These are phyloP conservation scores for Andrena haemorrhoa DNA, from an alignment of 2,888 invertebrate species.

Conservation along the genomic window DNA sequence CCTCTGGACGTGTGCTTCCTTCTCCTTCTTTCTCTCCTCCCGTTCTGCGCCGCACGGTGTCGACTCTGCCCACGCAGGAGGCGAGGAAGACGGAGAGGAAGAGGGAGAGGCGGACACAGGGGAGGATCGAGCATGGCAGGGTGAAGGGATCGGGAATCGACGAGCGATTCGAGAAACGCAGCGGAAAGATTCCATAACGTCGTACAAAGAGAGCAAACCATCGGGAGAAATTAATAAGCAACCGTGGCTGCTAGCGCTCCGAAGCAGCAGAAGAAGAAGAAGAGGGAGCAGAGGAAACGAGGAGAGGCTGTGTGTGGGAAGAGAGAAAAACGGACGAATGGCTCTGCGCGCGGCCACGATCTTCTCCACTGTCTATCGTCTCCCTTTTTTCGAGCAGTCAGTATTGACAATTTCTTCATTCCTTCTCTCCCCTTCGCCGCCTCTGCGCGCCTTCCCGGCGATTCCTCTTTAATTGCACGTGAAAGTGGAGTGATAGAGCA, in stretches of 20 bases:
- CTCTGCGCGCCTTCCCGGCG: neutral
- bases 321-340: constrained; percentile 32
- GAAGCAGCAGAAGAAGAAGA: constrained; percentile 26
- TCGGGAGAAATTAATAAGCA: constrained; percentile 72
- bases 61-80: constrained; percentile 51
- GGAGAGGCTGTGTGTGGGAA: constrained; percentile 9
- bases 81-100: constrained; percentile 20
- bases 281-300: constrained; percentile 14
- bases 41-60: constrained; percentile 44
- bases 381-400: neutral
- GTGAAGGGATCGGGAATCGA: constrained; percentile 55
- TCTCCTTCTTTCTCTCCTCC: constrained; percentile 29
- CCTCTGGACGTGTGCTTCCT: constrained; percentile 43
- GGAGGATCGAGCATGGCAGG: constrained; percentile 59
- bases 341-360: constrained; percentile 9
- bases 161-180: constrained; percentile 74
- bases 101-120: constrained; percentile 30
- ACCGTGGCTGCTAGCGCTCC: constrained; percentile 46
- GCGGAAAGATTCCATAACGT: constrained; percentile 70
- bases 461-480: neutral
- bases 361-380: neutral
- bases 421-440: constrained; percentile 18
- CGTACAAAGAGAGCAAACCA: constrained; percentile 69
- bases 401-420: constrained; percentile 51
- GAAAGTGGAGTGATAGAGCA: constrained; percentile 81